phyloP scores from a whole-genome alignment of 1,140 invertebrate species.

The Drosophila varians region DNA sequence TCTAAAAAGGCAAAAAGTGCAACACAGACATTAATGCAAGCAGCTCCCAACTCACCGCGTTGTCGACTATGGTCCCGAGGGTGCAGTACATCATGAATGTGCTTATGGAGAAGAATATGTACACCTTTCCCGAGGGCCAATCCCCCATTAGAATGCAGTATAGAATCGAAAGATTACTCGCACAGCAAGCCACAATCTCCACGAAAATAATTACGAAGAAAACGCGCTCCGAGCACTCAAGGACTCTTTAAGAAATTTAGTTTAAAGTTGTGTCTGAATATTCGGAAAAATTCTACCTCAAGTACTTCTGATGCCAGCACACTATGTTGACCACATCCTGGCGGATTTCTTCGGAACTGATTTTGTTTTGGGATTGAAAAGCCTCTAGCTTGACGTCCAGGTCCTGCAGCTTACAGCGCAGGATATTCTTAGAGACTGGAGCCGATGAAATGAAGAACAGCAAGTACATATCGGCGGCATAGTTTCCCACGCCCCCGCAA shows the following conservation, averaged over 20 bases:
- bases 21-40: not conserved
- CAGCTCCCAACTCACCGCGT: not conserved
- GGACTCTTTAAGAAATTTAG: not conserved
- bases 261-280: not conserved
- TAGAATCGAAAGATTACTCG: not conserved
- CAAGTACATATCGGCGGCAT: conserved; percentile 2
- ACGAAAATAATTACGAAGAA: not conserved
- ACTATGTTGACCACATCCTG: not conserved
- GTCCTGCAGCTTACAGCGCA: not conserved
- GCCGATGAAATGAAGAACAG: not conserved
- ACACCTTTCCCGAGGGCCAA: not conserved
- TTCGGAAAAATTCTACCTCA: not conserved
- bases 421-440: not conserved
- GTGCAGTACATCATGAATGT: not conserved
- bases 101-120: not conserved
- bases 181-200: not conserved
- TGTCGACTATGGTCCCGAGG: not conserved
- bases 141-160: not conserved
- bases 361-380: not conserved
- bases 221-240: not conserved
- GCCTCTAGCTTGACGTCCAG: not conserved
- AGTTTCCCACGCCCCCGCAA: not conserved
- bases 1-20: not conserved
- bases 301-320: not conserved
- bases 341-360: not conserved